Base-by-base conservation (phyloP, 2,888 invertebrate species). In the Aphidoletes aphidimyza region DNA sequence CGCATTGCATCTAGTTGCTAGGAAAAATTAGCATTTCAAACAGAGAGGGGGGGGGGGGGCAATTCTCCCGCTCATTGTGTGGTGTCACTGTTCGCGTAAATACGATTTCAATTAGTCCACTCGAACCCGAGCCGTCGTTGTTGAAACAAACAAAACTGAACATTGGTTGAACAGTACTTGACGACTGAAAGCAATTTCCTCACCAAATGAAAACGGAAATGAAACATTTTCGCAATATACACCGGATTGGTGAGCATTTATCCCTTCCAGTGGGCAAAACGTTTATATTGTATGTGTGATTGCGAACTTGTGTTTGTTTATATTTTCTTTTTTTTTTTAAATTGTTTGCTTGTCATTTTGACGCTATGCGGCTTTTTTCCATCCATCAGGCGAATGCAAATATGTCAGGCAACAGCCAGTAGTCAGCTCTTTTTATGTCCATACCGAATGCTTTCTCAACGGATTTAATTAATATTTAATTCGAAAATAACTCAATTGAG, bases 141-240 rank as follows among this genome's bases (percentile, higher is more conserved):
- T 69, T 34, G 30, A 34, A 69, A 30, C 8, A 14, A 69, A 47
- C 9, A 69, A 69, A 42, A 42, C n/a, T 69, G 34, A 69, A 30
- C 30, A 34, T 69, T 30, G 30, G n/a, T n/a, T 69, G 34, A 69
- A 69, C 69, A 69, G 14, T 30, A 69, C 69, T 69, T 81, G 22
- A 81, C n/a, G n/a, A n/a, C 81, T 37, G 22, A 81, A 81, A 81
- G 81, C 81, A 81, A 81, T 81, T 81, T 81, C 81, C 81, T 19
- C 81, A 37, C 22, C 81, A 5, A 19, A 81, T 37, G 81, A 81
- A 81, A 37, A 14, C 1, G 81, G 81, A 81, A 81, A 81, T 81
- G 81, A 81, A 37, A 81, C 37, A 81, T 81, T 81, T 81, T 81
- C 37, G n/a, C 5, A 37, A 37, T 81, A 81, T 17, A 2, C 17